Evolutionary conservation across 2,797 vertebrate genomes (phyloP).

Genomic region (Rousettus madagascariensis): DNA sequence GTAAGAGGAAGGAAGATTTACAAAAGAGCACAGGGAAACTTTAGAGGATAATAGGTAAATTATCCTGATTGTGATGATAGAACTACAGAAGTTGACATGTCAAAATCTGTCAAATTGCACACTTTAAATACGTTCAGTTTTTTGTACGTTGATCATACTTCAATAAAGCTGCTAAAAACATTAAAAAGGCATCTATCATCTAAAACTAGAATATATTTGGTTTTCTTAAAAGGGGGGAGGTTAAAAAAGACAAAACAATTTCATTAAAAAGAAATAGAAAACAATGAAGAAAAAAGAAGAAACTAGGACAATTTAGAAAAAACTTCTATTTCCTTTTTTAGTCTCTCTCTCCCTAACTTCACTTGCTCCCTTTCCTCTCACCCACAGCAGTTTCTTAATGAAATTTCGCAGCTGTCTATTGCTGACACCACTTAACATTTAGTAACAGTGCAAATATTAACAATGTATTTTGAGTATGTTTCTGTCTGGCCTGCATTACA

Average conservation of each 20-base stretch:
- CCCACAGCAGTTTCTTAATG: constrained; percentile 64
- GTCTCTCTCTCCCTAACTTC: constrained; percentile 12
- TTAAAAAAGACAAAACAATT: background rate
- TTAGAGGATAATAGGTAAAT: no score
- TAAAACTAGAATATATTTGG: background rate
- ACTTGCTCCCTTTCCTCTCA: constrained; percentile 58
- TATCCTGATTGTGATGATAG: background rate
- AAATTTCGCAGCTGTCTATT: constrained; percentile 64
- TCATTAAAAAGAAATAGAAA: background rate
- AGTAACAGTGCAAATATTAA: constrained; percentile 40
- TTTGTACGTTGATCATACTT: background rate
- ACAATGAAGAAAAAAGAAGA: constrained; percentile 30
- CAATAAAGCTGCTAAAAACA: background rate
- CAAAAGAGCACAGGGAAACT: background rate
- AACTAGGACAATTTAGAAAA: constrained; percentile 24
- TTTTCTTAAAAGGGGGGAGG: background rate
- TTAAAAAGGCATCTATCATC: background rate
- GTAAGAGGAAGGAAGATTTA: background rate
- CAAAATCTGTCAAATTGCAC: background rate
- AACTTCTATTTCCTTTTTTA: constrained; percentile 52
- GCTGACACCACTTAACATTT: constrained; percentile 51
- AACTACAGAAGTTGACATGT: background rate
- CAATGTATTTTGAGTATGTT: constrained; percentile 39
- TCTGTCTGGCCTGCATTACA: constrained; percentile 29
- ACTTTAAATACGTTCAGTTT: background rate